These are phyloP conservation scores for Brachypalpus laphriformis DNA, from an alignment of 2,888 invertebrate genomes.

Conservation along the genomic window DNA sequence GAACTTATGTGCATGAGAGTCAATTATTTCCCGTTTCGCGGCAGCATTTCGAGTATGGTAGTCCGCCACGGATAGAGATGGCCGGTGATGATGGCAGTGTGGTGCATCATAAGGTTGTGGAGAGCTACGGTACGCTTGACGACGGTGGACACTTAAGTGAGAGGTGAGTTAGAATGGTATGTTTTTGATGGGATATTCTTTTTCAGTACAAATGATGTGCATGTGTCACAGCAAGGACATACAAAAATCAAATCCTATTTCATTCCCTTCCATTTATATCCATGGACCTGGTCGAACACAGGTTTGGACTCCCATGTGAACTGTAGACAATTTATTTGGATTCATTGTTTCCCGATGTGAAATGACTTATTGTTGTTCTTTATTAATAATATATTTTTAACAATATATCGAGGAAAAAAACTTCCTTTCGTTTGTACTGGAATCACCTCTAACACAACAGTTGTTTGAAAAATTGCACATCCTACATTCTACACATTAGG, in stretches of 20 bases:
- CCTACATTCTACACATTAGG: too few species aligned
- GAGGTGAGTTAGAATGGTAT: constrained; percentile 76
- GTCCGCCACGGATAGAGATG: constrained; percentile 82
- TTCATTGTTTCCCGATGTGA: too few species aligned
- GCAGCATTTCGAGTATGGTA: constrained; percentile 84
- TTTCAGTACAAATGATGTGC: not conserved
- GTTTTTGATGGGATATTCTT: constrained; percentile 1
- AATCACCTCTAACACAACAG: too few species aligned
- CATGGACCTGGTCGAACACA: too few species aligned
- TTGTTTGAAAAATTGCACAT: too few species aligned
- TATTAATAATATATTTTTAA: too few species aligned
- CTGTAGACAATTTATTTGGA: too few species aligned
- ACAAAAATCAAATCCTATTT: not conserved
- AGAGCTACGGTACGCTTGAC: constrained; percentile 83
- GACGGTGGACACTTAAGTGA: constrained; percentile 79
- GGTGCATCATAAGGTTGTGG: constrained; percentile 83
- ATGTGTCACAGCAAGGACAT: not conserved
- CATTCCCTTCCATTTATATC: too few species aligned
- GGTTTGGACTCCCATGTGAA: too few species aligned
- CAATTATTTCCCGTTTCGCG: constrained; percentile 88
- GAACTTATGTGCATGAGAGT: constrained; percentile 88
- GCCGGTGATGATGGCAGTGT: constrained; percentile 77
- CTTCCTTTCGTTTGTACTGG: too few species aligned
- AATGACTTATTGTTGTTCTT: too few species aligned
- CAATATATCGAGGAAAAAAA: too few species aligned